A percentile compares a stretch with the other conserved stretches of the same genome.
phyloP scores from a whole-genome alignment of 2,888 invertebrate species.

The Monochamus alternatus region DNA sequence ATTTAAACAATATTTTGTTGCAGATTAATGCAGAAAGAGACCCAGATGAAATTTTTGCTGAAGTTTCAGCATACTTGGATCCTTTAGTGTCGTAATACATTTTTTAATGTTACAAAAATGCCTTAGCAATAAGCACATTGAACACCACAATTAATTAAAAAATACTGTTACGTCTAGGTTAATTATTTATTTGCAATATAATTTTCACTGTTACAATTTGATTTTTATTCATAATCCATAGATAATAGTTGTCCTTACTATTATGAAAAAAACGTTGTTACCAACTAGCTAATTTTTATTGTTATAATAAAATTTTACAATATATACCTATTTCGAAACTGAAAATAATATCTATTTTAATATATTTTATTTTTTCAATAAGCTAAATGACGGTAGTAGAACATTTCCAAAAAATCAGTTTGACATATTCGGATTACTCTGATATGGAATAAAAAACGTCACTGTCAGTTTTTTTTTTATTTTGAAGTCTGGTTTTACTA shows the following conservation, averaged over 20 bases:
- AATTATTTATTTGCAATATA: slow-evolving; percentile 34
- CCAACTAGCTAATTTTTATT: too few species aligned
- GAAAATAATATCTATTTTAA: too few species aligned
- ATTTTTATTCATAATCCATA: background rate
- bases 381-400: too few species aligned
- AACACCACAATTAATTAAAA: slow-evolving; percentile 30
- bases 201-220: slow-evolving; percentile 25
- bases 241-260: too few species aligned
- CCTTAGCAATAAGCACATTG: slow-evolving; percentile 29
- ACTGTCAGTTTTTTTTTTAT: slow-evolving; percentile 27
- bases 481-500: background rate
- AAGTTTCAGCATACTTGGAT: slow-evolving; percentile 78
- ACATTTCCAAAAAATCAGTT: too few species aligned
- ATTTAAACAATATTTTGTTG: slow-evolving; percentile 58
- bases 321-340: too few species aligned
- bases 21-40: slow-evolving; percentile 88
- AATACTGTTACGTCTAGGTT: slow-evolving; percentile 20
- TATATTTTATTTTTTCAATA: too few species aligned
- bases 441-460: slow-evolving; percentile 11
- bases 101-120: slow-evolving; percentile 4
- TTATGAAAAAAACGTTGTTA: too few species aligned
- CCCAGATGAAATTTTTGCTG: slow-evolving; percentile 84
- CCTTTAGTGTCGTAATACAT: slow-evolving; percentile 59
- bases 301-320: too few species aligned
- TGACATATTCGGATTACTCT: background rate